Base-by-base conservation (phyloP, 1,140 invertebrate genomes). In the Drosophila oshimai region DNA sequence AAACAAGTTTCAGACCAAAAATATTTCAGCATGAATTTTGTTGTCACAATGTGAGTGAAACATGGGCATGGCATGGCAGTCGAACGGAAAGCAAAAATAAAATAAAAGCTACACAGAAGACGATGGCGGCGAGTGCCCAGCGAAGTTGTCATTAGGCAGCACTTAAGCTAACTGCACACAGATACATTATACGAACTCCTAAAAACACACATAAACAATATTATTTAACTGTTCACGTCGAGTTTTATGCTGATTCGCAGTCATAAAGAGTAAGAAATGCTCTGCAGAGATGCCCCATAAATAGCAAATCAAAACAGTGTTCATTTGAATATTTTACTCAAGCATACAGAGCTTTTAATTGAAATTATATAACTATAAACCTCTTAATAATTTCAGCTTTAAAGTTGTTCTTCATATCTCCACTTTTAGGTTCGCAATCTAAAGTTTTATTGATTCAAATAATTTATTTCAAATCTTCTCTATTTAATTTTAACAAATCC, bases 171-270 rank as follows among this genome's bases (percentile, higher is more conserved):
- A 84, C 81, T 84, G 57, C 68, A 77, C 55, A 61, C 39, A 79
- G 12, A 34, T 10, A 55, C 39, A 29, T 50, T 18, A 36, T 13
- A 55, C 26, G 37, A 7, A 18, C 10, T 51, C 20, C 10, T 9
- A 44, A 15, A 29, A 31, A 34, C 29, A 39, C 68, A 54, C 74
- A 77, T 69, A 50, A 73, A 69, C 62, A 70, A 70, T 80, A 87
- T 87, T 87, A 87, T 87, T 87, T 77, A 87, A 87, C 81, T 87
- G 81, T 87, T 87, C 86, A 87, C 83, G 64, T 75, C 58, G 54
- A 55, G 64, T 70, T 87, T 81, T 71, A 87, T 81, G 76, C 81
- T 81, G 87, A 87, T 87, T 87, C 55, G 36, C 33, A 33, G 55
- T 55, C 80, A 67, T 84, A 79, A 68, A 18, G 42, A 45, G 24